Base-by-base conservation (phyloP, 2,113 vertebrate species). In the Raja brachyura region DNA sequence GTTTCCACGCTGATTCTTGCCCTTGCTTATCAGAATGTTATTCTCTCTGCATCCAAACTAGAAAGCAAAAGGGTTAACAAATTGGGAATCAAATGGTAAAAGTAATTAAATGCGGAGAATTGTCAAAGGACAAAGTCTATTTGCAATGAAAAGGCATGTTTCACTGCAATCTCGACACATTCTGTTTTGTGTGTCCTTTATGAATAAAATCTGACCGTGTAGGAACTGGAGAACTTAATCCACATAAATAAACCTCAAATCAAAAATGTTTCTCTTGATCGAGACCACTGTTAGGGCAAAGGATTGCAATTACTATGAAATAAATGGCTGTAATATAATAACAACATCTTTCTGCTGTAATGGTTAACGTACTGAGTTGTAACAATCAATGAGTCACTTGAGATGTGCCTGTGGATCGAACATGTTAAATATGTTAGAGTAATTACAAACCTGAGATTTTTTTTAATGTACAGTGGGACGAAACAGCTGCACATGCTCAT, bases 401-500 rank as follows among this genome's bases (percentile, higher is more conserved):
- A 92, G 68, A 48, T 74, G 28, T 48, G 20, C 66, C 14, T 13
- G 22, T 54, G 68, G 66, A 73, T 92, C 39, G 22, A 54, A 92
- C 2, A 22, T 73, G 70, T 92, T 33, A 92, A 92, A 92, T 73
- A 22, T 54, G 18, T 28, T 74, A 54, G 90, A 92, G 90, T 70
- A 92, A 48, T 85, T 85, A 85, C 22, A 73, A 54, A 54, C 28
- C 22, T 70, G 68, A 33, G 63, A 25, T 22, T 74, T 92, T 66
- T 92, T 74, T 48, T 63, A 92, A 92, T 28, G 33, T 92, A 73
- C 33, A 92, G 68, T 48, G 90, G 68, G 33, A 31, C 22, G 48
- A 20, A 92, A 92, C 90, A 92, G 90, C 90, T 92, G 90, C 10
- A 74, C 16, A 5, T 22, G 13, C 63, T 92, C 90, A 92, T 92